phyloP scores from a whole-genome alignment of 2,113 vertebrate genomes.

The Setophaga petechia region DNA sequence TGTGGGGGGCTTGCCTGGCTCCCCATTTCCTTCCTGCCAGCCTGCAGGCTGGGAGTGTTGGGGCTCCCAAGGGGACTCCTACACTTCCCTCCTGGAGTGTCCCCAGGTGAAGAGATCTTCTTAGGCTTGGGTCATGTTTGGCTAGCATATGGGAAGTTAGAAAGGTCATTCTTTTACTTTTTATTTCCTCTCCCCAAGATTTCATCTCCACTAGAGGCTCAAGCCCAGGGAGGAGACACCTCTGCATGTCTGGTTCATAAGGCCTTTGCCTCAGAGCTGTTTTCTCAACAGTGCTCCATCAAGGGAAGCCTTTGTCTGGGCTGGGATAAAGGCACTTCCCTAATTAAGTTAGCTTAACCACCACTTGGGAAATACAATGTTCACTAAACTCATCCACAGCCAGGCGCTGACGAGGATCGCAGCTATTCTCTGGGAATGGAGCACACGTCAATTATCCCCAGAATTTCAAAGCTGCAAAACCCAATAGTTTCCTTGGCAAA shows the following conservation, averaged over 20 bases:
- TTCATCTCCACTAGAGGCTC: not conserved
- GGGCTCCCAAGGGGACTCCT: not conserved
- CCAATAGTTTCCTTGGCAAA: constrained; percentile 60
- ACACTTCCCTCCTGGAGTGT: not conserved
- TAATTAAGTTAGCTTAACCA: constrained; percentile 56
- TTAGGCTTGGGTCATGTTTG: not conserved
- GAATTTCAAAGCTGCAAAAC: constrained; percentile 48
- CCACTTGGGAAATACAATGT: constrained; percentile 37
- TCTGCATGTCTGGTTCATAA: not conserved
- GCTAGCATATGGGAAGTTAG: not conserved
- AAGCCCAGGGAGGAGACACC: not conserved
- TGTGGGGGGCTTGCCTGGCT: not conserved
- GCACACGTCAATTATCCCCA: constrained; percentile 31
- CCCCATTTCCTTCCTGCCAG: not conserved
- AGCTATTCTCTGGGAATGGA: constrained; percentile 45
- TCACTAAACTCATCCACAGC: constrained; percentile 25
- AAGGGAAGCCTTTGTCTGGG: constrained; percentile 37
- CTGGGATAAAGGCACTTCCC: constrained; percentile 52
- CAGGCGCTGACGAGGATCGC: not conserved
- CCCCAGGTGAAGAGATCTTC: not conserved
- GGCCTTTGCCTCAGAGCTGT: not conserved
- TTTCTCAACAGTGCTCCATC: not conserved
- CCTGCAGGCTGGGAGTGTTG: not conserved
- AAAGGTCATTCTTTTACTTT: not conserved
- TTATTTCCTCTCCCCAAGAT: no score